These are phyloP conservation scores for Hemithea aestivaria DNA, from an alignment of 2,888 invertebrate genomes.

Conservation along the genomic window DNA sequence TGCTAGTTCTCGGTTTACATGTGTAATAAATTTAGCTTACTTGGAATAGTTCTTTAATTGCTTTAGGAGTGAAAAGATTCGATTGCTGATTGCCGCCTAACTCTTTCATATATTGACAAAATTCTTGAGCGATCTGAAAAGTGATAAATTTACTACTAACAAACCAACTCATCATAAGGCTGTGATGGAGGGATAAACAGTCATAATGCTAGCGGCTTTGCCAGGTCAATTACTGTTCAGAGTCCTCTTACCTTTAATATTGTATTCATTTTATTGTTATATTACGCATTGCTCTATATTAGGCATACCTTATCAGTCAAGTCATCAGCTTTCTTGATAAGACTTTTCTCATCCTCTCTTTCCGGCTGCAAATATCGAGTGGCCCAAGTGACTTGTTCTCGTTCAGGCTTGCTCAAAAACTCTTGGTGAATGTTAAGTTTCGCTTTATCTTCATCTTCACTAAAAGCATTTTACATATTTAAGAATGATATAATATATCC, in stretches of 20 bases:
- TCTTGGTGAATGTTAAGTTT: constrained; percentile 50
- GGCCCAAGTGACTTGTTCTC: constrained; percentile 70
- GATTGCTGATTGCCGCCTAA: constrained; percentile 72
- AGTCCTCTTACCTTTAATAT: too few species aligned
- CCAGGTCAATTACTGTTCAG: too few species aligned
- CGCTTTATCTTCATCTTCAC: constrained; percentile 44
- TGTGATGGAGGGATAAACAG: too few species aligned
- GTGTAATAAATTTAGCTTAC: constrained; percentile 35
- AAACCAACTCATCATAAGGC: too few species aligned
- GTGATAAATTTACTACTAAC: too few species aligned
- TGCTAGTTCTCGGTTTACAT: too few species aligned
- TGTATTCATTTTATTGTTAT: neutral
- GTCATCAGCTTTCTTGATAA: constrained; percentile 69
- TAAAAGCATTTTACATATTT: constrained; percentile 13
- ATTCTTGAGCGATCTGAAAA: constrained; percentile 66
- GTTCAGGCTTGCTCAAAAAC: constrained; percentile 56
- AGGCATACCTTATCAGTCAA: constrained; percentile 60
- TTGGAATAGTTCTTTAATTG: constrained; percentile 72
- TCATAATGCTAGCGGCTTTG: too few species aligned
- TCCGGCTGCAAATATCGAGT: constrained; percentile 67
- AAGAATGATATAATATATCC: too few species aligned
- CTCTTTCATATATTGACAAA: constrained; percentile 70
- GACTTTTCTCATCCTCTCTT: constrained; percentile 67
- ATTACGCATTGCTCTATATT: neutral
- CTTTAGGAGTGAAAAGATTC: constrained; percentile 66